These are phyloP conservation scores for Brachyhypopomus gauderio DNA, from an alignment of 2,113 vertebrate genomes.

Conservation along the genomic window DNA sequence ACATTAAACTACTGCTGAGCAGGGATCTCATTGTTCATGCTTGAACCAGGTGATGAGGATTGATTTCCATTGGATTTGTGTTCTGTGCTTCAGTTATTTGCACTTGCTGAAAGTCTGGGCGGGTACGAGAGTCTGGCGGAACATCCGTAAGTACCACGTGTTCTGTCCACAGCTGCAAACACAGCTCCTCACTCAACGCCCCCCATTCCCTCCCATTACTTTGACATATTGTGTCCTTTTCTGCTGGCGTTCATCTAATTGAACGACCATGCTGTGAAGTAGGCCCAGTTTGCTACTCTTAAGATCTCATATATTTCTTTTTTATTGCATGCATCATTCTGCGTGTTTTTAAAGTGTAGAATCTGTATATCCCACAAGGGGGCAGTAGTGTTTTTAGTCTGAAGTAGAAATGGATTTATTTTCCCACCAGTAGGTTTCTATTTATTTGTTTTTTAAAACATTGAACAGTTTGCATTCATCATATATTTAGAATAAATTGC, in stretches of 20 bases:
- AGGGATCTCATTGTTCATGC: neutral
- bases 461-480: neutral
- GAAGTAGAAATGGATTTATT: neutral
- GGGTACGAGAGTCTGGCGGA: slow-evolving; percentile 94
- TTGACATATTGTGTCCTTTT: no score
- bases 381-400: slow-evolving; percentile 3
- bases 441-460: neutral
- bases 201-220: no score
- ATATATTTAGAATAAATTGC: neutral
- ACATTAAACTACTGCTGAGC: neutral
- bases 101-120: slow-evolving; percentile 88
- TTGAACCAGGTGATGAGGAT: neutral
- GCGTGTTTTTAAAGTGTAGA: neutral
- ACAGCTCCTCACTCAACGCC: neutral
- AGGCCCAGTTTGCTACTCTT: neutral
- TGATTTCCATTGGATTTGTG: neutral
- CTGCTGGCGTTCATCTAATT: neutral
- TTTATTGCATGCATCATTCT: neutral
- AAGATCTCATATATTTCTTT: neutral
- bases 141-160: slow-evolving; percentile 85
- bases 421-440: neutral
- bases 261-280: neutral
- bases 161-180: neutral
- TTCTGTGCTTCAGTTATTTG: slow-evolving; percentile 78
- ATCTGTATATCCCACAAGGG: slow-evolving; percentile 17